phyloP scores from a whole-genome alignment of 1,140 invertebrate genomes.

The Cyphomyrmex costatus region DNA sequence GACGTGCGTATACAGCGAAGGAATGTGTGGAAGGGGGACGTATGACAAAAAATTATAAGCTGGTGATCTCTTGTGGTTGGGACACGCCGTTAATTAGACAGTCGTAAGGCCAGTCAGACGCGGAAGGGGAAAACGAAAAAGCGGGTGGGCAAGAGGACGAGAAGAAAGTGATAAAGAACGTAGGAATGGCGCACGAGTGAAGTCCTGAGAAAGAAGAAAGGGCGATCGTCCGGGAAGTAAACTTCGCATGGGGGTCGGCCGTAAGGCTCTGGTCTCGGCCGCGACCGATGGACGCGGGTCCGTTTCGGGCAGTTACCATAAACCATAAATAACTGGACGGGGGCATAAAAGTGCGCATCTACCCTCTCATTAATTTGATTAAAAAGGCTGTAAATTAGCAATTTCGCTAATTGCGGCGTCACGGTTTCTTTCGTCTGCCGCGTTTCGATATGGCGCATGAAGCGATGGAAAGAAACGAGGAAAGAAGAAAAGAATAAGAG shows the following conservation, averaged over 20 bases:
- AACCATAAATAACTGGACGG: slow-evolving; percentile 77
- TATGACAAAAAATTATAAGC: slow-evolving; percentile 48
- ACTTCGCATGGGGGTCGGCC: slow-evolving; percentile 11
- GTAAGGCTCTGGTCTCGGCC: slow-evolving; percentile 25
- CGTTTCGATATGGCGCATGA: slow-evolving; percentile 27
- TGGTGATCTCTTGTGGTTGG: not conserved
- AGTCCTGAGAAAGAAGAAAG: slow-evolving; percentile 42
- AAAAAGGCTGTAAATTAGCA: slow-evolving; percentile 77
- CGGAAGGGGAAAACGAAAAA: slow-evolving; percentile 44
- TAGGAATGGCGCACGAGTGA: slow-evolving; percentile 17
- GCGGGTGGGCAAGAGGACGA: slow-evolving; percentile 28
- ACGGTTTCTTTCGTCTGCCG: slow-evolving; percentile 58
- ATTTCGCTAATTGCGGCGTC: slow-evolving; percentile 77
- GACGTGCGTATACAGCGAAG: not conserved
- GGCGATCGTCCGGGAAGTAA: slow-evolving; percentile 9
- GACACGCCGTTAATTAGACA: slow-evolving; percentile 68
- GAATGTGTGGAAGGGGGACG: not conserved
- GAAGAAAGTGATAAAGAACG: slow-evolving; percentile 56
- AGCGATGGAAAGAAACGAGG: slow-evolving; percentile 14
- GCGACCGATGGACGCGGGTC: slow-evolving; percentile 62
- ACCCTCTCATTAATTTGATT: slow-evolving; percentile 79
- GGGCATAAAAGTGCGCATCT: slow-evolving; percentile 68
- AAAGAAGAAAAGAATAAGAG: slow-evolving; percentile 13
- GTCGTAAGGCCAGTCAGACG: slow-evolving; percentile 20
- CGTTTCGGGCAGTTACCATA: slow-evolving; percentile 76